Conservation (phyloP, 2,113 vertebrate species). For the Sinocyclocheilus anshuiensis region DNA sequence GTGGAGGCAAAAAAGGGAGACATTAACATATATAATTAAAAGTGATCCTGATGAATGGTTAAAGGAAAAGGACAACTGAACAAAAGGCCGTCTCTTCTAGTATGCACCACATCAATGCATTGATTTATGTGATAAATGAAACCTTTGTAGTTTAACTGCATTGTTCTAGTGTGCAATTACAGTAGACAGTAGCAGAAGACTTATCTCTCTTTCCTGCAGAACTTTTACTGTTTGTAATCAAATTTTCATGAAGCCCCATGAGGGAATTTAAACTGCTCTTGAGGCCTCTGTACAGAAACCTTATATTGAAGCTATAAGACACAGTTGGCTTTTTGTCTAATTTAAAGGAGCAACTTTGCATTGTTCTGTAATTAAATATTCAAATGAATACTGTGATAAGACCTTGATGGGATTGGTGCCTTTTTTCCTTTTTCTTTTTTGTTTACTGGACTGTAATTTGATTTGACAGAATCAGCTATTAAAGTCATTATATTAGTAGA, state of each 20-base stretch:
- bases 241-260: not conserved
- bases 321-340: not conserved
- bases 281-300: not conserved
- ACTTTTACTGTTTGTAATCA: not conserved
- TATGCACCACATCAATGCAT: not conserved
- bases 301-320: not conserved
- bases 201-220: constrained; percentile 13
- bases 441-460: not conserved
- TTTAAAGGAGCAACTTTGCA: not conserved
- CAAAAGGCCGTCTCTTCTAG: not conserved
- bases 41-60: not conserved
- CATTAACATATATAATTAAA: constrained; percentile 16
- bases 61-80: not conserved
- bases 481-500: not conserved
- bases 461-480: not conserved
- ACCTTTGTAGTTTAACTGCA: not conserved
- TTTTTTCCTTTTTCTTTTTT: not conserved
- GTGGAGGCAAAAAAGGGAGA: not conserved
- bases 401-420: not conserved
- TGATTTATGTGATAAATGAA: not conserved
- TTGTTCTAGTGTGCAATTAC: not conserved
- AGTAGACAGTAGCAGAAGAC: not conserved
- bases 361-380: not conserved
- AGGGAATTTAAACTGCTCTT: not conserved
- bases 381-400: not conserved